These are phyloP conservation scores for Campoplex nolae DNA, from an alignment of 2,888 invertebrate genomes.

Conservation along the genomic window DNA sequence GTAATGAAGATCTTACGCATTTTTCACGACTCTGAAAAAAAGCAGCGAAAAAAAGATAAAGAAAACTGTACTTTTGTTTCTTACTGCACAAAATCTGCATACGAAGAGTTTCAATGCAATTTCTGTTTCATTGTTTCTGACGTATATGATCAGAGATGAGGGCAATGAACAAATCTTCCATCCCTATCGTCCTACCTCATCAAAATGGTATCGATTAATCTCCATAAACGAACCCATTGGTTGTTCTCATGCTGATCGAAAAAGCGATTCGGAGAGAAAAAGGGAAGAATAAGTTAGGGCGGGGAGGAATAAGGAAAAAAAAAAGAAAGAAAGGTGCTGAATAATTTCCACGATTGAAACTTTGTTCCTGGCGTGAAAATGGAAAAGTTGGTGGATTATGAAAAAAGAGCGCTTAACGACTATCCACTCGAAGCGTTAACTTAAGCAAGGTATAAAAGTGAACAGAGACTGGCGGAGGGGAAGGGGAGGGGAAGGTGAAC, in stretches of 20 bases:
- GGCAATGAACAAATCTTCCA: neutral
- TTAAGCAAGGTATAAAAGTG: conserved; percentile 50
- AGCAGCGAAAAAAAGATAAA: neutral
- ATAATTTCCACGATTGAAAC: conserved; percentile 66
- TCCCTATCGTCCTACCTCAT: conserved; percentile 19
- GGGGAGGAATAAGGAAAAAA: neutral
- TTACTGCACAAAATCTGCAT: no score
- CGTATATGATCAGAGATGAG: neutral
- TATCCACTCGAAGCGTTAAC: conserved; percentile 70
- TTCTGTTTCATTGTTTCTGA: neutral
- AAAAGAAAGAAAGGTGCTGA: conserved; percentile 32
- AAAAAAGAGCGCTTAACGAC: conserved; percentile 65
- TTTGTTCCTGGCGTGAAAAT: conserved; percentile 65
- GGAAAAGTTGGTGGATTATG: conserved; percentile 65
- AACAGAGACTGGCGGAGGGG: conserved; percentile 16
- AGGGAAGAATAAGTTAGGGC: neutral
- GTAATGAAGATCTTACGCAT: neutral
- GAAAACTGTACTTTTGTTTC: neutral
- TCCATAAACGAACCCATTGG: conserved; percentile 31
- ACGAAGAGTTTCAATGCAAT: no score
- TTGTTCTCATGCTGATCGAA: conserved; percentile 11
- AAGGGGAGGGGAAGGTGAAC: conserved; percentile 38
- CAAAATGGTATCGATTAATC: conserved; percentile 9
- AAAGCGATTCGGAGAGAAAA: conserved; percentile 22
- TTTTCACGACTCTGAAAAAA: neutral